Evolutionary conservation across 1,140 invertebrate species (phyloP).

Genomic region (Aphis gossypii): DNA sequence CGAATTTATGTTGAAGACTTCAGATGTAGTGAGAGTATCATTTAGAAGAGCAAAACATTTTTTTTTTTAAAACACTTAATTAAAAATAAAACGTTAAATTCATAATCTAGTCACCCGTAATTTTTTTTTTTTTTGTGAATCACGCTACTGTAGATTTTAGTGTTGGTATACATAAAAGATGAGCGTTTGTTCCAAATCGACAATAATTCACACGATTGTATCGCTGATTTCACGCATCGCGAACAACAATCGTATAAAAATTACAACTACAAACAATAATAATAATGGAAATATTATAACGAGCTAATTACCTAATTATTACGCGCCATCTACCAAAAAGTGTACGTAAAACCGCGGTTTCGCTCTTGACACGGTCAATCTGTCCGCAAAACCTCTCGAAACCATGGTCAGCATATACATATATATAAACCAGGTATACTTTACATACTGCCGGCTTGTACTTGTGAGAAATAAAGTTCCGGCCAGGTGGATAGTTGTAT

Average conservation of each 20-base stretch:
- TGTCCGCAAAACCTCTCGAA: neutral
- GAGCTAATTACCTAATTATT: neutral
- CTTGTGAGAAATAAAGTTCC: neutral
- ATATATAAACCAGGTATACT: neutral
- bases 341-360: neutral
- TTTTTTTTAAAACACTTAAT: no score
- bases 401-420: neutral
- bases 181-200: neutral
- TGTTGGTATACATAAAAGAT: neutral
- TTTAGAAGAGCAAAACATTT: no score
- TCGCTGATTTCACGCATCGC: neutral
- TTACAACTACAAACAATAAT: neutral
- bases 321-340: neutral
- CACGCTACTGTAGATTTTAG: no score
- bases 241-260: neutral
- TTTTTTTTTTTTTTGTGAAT: no score
- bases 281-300: neutral
- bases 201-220: neutral
- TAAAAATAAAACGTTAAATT: no score
- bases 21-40: no score
- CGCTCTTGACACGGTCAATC: neutral
- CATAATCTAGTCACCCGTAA: no score
- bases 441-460: neutral
- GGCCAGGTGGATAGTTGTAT: neutral
- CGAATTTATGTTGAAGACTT: no score